Conservation (phyloP, 30 jellyfish, hydroid and myxozoan species). For the Clytia hemisphaerica region DNA sequence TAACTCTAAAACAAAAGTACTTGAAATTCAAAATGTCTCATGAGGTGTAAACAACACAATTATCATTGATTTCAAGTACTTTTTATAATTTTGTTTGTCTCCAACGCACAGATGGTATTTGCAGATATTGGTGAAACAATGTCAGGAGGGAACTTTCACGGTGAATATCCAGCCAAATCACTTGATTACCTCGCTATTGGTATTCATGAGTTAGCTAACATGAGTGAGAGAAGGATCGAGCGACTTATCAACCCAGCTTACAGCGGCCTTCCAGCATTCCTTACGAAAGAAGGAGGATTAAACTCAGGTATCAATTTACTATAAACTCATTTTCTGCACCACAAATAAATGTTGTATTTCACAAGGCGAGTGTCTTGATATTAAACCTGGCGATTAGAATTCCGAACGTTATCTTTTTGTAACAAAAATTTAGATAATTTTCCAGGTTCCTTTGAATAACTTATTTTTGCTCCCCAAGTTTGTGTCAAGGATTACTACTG, state of each 20-base stretch:
- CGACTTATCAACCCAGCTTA: conserved; percentile 90
- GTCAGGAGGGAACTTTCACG: conserved; percentile 98
- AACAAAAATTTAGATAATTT: too few species aligned
- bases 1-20: too few species aligned
- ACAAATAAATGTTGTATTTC: too few species aligned
- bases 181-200: conserved; percentile 91
- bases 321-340: too few species aligned
- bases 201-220: conserved; percentile 87
- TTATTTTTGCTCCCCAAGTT: too few species aligned
- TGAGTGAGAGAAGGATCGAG: conserved; percentile 85
- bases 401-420: too few species aligned
- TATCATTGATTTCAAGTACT: neutral
- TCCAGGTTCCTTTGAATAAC: too few species aligned
- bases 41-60: too few species aligned
- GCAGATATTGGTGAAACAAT: conserved; percentile 80
- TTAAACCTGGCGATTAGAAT: too few species aligned
- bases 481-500: too few species aligned
- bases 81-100: neutral
- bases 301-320: conserved; percentile 53
- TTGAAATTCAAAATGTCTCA: too few species aligned
- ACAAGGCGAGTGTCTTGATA: too few species aligned
- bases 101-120: conserved; percentile 68
- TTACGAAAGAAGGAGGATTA: conserved; percentile 79
- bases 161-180: conserved; percentile 97
- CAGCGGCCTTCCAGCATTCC: conserved; percentile 93